phyloP scores from a whole-genome alignment of 1,140 invertebrate genomes.

The Arion vulgaris region DNA sequence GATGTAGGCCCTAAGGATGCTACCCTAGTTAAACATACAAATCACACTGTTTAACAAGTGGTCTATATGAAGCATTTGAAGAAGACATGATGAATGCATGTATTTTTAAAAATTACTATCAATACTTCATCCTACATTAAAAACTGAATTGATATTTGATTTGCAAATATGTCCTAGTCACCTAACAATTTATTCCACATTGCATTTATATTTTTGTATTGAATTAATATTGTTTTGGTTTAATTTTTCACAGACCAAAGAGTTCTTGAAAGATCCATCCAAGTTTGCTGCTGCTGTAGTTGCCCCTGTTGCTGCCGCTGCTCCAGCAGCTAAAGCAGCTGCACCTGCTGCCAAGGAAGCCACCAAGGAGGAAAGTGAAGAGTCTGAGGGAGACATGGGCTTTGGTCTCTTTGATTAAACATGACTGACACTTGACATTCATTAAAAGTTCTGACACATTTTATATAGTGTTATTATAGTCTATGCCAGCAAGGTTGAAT shows the following conservation, averaged over 20 bases:
- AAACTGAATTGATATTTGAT: background rate
- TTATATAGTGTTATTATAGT: too few species aligned
- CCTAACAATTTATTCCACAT: too few species aligned
- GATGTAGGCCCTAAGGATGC: too few species aligned
- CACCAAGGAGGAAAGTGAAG: constrained; percentile 81
- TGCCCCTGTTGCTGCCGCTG: constrained; percentile 75
- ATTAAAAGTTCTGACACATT: too few species aligned
- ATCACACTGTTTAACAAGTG: too few species aligned
- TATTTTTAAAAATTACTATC: background rate
- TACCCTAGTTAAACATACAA: too few species aligned
- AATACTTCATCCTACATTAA: background rate
- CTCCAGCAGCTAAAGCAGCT: too few species aligned
- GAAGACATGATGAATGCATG: background rate
- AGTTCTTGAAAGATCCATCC: constrained; percentile 85
- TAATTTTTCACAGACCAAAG: constrained; percentile 73
- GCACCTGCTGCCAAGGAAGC: constrained; percentile 76
- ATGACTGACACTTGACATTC: too few species aligned
- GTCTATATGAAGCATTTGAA: background rate
- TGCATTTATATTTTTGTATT: too few species aligned
- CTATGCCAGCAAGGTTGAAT: too few species aligned
- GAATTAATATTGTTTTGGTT: too few species aligned
- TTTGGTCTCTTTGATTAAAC: constrained; percentile 75
- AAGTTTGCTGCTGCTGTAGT: constrained; percentile 85
- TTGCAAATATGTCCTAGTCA: too few species aligned
- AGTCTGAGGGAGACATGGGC: constrained; percentile 90